A percentile compares a stretch with the other conserved stretches of the same genome.
phyloP scores from a whole-genome alignment of 2,113 vertebrate species.

The Chitala chitala region DNA sequence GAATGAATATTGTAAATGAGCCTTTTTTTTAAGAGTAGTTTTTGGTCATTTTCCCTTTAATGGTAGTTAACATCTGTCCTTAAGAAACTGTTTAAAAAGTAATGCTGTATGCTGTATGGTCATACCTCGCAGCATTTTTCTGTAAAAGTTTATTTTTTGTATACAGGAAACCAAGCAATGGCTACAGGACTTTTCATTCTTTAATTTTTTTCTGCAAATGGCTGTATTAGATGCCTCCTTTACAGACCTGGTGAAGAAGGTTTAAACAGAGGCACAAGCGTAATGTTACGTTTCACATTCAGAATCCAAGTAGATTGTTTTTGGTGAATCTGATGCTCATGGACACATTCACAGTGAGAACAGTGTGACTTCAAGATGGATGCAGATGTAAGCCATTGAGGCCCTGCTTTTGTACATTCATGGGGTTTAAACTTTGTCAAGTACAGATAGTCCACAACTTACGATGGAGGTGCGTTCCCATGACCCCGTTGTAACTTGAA shows the following conservation, averaged over 20 bases:
- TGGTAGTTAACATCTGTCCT: slow-evolving; percentile 83
- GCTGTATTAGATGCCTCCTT: slow-evolving; percentile 37
- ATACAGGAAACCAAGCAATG: slow-evolving; percentile 37
- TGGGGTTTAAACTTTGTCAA: too few species aligned
- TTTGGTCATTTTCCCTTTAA: slow-evolving; percentile 69
- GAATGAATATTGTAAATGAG: slow-evolving; percentile 65
- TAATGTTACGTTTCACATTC: too few species aligned
- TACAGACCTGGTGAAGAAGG: slow-evolving; percentile 24
- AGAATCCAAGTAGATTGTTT: too few species aligned
- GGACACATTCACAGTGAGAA: too few species aligned
- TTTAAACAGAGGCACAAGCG: too few species aligned
- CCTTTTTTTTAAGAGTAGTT: slow-evolving; percentile 68
- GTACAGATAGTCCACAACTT: too few species aligned
- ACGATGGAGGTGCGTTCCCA: too few species aligned
- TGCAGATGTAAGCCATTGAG: too few species aligned
- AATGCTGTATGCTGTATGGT: slow-evolving; percentile 77
- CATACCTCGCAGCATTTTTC: slow-evolving; percentile 76
- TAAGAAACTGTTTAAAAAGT: slow-evolving; percentile 68
- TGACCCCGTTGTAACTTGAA: too few species aligned
- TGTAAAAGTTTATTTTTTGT: slow-evolving; percentile 54
- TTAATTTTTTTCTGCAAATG: slow-evolving; percentile 67
- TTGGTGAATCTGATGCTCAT: too few species aligned
- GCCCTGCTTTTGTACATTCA: too few species aligned
- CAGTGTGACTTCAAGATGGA: too few species aligned
- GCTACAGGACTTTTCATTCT: background rate